Conservation (phyloP, 2,113 vertebrate genomes). For the Lepus americanus region DNA sequence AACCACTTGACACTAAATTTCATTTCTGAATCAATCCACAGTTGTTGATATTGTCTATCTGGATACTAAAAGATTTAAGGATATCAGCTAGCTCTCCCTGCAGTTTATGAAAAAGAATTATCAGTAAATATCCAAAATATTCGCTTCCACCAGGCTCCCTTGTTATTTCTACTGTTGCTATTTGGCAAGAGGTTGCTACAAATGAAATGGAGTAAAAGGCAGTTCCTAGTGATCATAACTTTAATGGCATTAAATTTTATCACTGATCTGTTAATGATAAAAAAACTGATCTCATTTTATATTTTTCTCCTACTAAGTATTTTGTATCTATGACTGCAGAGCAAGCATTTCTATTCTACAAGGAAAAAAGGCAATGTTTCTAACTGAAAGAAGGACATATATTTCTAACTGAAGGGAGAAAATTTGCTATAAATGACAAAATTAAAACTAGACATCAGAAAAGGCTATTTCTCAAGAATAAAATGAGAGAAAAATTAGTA, state of each 20-base stretch:
- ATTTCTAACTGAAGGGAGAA: neutral
- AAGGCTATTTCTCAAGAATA: conserved; percentile 55
- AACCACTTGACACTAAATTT: conserved; percentile 38
- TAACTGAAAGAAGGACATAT: neutral
- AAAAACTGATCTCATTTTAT: conserved; percentile 59
- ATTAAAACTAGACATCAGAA: conserved; percentile 45
- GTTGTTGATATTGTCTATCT: conserved; percentile 22
- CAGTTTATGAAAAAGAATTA: conserved; percentile 51
- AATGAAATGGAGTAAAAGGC: conserved; percentile 67
- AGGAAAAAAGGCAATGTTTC: neutral
- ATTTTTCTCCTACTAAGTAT: conserved; percentile 36
- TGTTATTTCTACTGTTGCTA: conserved; percentile 24
- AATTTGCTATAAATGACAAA: conserved; percentile 60
- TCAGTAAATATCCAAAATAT: conserved; percentile 39
- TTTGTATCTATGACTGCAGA: conserved; percentile 61
- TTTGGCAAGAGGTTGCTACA: neutral
- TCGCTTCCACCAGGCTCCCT: conserved; percentile 39
- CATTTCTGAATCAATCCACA: conserved; percentile 56
- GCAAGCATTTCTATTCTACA: conserved; percentile 46
- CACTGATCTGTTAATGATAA: conserved; percentile 37
- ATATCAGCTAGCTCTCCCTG: conserved; percentile 46
- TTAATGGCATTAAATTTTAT: conserved; percentile 9
- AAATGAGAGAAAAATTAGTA: conserved; percentile 34
- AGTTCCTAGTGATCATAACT: conserved; percentile 49
- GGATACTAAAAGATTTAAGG: conserved; percentile 54